Conservation (phyloP, 2,797 vertebrate genomes). For the Borostomias antarcticus region DNA sequence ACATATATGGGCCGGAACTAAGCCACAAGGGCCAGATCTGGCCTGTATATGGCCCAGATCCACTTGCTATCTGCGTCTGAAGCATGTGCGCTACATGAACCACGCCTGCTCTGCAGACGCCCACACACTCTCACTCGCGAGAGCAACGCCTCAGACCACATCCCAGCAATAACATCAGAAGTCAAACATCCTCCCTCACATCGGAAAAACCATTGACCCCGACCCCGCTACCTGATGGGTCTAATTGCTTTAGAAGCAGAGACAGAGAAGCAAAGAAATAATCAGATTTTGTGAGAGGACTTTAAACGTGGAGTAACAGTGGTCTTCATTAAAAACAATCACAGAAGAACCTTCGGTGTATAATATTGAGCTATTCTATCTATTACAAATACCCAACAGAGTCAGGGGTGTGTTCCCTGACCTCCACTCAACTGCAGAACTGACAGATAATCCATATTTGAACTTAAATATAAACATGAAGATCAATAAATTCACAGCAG, state of each 20-base stretch:
- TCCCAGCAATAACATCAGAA: neutral
- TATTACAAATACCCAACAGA: too few species aligned
- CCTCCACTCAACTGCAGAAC: too few species aligned
- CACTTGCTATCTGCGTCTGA: too few species aligned
- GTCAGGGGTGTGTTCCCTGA: too few species aligned
- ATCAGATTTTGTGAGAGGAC: neutral
- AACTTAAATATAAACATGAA: constrained; percentile 13
- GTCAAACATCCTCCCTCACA: neutral
- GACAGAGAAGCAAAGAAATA: neutral
- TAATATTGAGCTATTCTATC: too few species aligned
- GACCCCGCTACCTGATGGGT: neutral
- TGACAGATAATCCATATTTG: constrained; percentile 29
- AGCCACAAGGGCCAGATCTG: too few species aligned
- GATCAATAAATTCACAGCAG: constrained; percentile 35
- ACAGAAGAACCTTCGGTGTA: too few species aligned
- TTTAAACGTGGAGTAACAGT: too few species aligned
- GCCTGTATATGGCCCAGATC: too few species aligned
- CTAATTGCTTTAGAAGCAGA: neutral
- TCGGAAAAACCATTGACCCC: neutral
- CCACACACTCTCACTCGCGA: neutral
- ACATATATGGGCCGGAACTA: too few species aligned
- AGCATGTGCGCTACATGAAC: neutral
- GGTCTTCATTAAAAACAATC: too few species aligned
- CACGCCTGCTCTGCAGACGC: neutral
- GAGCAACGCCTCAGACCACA: neutral